A percentile compares a stretch with the other conserved stretches of the same genome.
These are phyloP conservation scores for Watsonalla cultraria DNA, from an alignment of 2,888 invertebrate species.

Conservation along the genomic window DNA sequence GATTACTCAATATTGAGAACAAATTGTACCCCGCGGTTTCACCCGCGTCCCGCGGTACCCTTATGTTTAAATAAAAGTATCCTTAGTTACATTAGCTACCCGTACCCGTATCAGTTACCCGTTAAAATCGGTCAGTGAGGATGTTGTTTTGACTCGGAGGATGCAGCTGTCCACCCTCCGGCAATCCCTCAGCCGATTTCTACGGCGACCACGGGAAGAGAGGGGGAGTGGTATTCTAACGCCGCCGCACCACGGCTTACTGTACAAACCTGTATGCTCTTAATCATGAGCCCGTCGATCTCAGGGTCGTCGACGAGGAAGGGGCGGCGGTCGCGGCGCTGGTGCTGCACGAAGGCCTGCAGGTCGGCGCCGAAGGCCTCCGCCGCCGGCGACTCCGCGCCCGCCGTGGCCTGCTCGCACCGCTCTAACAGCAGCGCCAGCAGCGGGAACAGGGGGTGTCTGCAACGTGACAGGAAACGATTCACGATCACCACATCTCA, in stretches of 20 bases:
- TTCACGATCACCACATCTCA: conserved; percentile 1
- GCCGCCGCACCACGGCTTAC: too few species aligned
- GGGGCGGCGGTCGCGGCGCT: conserved; percentile 90
- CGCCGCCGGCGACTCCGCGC: conserved; percentile 87
- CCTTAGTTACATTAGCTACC: too few species aligned
- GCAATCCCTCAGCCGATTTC: too few species aligned
- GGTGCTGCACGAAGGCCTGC: conserved; percentile 92
- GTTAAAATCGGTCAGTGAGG: too few species aligned
- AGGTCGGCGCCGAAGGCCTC: conserved; percentile 96
- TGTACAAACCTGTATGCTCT: conserved; percentile 72
- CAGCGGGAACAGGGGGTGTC: conserved; percentile 96
- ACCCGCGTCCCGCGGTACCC: too few species aligned
- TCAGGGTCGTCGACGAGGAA: conserved; percentile 95
- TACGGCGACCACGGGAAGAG: too few species aligned
- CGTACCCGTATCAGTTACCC: too few species aligned
- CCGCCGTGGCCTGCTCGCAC: conserved; percentile 97
- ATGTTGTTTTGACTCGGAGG: too few species aligned
- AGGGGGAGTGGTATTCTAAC: too few species aligned
- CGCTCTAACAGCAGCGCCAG: conserved; percentile 95
- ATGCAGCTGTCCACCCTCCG: too few species aligned
- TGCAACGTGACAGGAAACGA: conserved; percentile 52
- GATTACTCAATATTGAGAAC: not conserved
- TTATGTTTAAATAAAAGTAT: too few species aligned
- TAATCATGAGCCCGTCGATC: conserved; percentile 90
- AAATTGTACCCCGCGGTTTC: too few species aligned